A percentile compares a stretch with the other conserved stretches of the same genome.
These are phyloP conservation scores for Vidua chalybeata DNA, from an alignment of 2,113 vertebrate genomes.

Conservation along the genomic window DNA sequence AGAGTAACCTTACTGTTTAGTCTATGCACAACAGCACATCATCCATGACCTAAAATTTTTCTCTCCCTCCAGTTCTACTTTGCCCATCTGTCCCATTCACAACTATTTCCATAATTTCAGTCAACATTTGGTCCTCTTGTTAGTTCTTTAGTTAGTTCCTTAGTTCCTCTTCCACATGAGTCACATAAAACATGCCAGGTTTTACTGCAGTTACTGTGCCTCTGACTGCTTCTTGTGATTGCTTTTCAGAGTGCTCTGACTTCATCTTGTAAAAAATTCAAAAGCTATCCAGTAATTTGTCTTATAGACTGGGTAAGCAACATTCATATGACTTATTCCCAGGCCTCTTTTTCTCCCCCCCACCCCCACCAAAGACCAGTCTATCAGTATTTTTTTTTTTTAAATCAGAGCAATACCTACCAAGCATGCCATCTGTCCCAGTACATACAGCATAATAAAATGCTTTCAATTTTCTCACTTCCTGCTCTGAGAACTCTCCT, in stretches of 20 bases:
- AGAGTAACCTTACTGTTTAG: not conserved
- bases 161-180: not conserved
- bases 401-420: slow-evolving; percentile 63
- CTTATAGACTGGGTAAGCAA: not conserved
- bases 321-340: not conserved
- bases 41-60: not conserved
- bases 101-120: not conserved
- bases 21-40: accelerated
- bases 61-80: not conserved
- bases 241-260: not conserved
- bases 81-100: not conserved
- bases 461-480: slow-evolving; percentile 82
- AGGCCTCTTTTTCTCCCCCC: not conserved
- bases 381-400: not conserved
- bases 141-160: not conserved
- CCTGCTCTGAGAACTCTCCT: slow-evolving; percentile 79
- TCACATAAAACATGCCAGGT: not conserved
- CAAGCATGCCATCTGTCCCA: slow-evolving; percentile 87
- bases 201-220: not conserved
- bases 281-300: not conserved
- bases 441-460: slow-evolving; percentile 93
- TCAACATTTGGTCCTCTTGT: not conserved
- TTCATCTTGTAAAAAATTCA: not conserved
- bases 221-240: not conserved
- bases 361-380: not conserved